A percentile compares a stretch with the other conserved stretches of the same genome.
Conservation (phyloP, 1,140 invertebrate genomes). For the Catajapyx aquilonaris region DNA sequence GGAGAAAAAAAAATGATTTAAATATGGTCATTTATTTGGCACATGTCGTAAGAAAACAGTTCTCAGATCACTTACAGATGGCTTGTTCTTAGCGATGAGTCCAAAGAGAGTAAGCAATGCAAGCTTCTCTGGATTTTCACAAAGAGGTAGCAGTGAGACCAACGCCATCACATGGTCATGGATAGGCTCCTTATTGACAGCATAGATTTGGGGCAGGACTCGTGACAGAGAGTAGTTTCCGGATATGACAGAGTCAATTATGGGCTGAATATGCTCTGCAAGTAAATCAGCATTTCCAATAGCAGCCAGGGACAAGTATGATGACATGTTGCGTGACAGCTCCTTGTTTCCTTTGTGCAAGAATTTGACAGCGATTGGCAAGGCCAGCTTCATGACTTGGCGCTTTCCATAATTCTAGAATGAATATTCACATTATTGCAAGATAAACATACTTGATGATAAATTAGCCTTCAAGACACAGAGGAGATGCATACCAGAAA, state of each 20-base stretch:
- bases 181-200: conserved; percentile 60
- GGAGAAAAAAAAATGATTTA: conserved; percentile 14
- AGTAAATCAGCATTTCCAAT: conserved; percentile 70
- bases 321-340: conserved; percentile 67
- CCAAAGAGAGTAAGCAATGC: conserved; percentile 59
- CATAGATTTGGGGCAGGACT: conserved; percentile 71
- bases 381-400: conserved; percentile 65
- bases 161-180: conserved; percentile 63
- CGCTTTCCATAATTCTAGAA: conserved; percentile 68
- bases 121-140: conserved; percentile 60
- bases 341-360: conserved; percentile 74
- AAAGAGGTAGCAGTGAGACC: conserved; percentile 53
- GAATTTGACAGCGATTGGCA: conserved; percentile 79
- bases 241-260: conserved; percentile 71
- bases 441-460: conserved; percentile 5
- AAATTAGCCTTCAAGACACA: not conserved
- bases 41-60: no score
- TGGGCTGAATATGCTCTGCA: conserved; percentile 64
- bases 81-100: conserved; percentile 55
- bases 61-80: conserved; percentile 30
- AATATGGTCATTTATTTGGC: no score
- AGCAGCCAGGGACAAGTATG: conserved; percentile 77
- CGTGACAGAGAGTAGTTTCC: conserved; percentile 65
- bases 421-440: not conserved
- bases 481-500: conserved; percentile 44